These are phyloP conservation scores for Ceratitis capitata DNA, from an alignment of 1,140 invertebrate species.

Conservation along the genomic window DNA sequence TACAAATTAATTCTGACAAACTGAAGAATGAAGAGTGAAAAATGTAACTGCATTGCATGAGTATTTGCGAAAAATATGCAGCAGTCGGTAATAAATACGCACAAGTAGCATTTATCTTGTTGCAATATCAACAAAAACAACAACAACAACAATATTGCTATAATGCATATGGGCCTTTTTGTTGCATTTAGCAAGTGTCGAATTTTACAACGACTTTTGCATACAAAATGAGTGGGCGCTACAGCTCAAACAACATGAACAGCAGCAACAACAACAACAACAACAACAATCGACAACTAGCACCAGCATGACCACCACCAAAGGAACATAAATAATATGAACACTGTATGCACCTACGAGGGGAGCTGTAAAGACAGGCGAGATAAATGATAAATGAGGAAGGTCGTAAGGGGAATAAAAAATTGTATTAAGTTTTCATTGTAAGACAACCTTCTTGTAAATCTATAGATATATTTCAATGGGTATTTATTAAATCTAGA, in stretches of 20 bases:
- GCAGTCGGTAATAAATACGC: conserved; percentile 16
- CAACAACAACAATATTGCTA: no score
- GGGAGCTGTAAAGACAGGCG: no score
- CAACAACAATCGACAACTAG: background rate
- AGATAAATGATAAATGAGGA: no score
- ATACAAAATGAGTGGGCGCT: conserved; percentile 27
- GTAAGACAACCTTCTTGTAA: no score
- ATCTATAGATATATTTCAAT: no score
- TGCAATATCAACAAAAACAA: conserved; percentile 9
- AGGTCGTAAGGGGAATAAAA: no score
- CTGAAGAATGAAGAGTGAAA: background rate
- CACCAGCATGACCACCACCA: background rate
- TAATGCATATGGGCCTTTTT: background rate
- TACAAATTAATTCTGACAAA: conserved; percentile 18
- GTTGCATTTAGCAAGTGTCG: conserved; percentile 12
- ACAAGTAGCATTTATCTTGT: conserved; percentile 34
- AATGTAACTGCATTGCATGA: background rate
- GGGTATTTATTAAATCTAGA: no score
- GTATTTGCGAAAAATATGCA: background rate
- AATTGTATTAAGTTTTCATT: no score
- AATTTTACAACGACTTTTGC: conserved; percentile 9
- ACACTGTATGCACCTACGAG: no score
- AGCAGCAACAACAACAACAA: no score
- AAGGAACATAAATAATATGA: background rate
- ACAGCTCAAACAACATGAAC: background rate